These are phyloP conservation scores for Poecilia picta DNA, from an alignment of 2,797 vertebrate species.

Conservation along the genomic window DNA sequence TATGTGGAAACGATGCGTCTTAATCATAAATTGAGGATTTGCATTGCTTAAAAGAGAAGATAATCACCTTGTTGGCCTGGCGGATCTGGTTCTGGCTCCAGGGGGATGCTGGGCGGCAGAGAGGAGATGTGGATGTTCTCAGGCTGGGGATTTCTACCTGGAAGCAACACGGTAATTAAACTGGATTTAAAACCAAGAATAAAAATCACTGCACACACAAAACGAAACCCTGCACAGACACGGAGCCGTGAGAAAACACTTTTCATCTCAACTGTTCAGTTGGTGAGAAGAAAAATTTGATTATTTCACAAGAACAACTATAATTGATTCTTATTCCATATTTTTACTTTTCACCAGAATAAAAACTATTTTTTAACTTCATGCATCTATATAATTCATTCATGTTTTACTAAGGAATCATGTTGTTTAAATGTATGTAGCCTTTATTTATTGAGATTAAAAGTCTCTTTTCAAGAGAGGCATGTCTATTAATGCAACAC, in stretches of 20 bases:
- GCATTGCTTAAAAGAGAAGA: constrained; percentile 13
- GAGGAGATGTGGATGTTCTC: constrained; percentile 70
- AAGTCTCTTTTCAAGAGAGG: too few relatives aligned
- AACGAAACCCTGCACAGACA: background rate
- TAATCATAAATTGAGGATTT: background rate
- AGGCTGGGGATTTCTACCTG: constrained; percentile 45
- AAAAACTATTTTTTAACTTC: background rate
- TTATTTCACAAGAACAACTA: background rate
- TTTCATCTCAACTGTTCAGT: background rate
- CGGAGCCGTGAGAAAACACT: background rate
- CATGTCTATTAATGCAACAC: too few relatives aligned
- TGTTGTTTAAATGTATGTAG: background rate
- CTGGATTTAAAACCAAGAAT: background rate
- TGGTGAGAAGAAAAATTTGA: background rate
- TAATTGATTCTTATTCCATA: background rate
- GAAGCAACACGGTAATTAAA: constrained; percentile 23
- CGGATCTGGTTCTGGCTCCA: constrained; percentile 30
- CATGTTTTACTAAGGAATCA: background rate
- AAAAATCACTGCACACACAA: background rate
- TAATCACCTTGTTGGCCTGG: constrained; percentile 21
- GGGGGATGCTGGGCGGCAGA: constrained; percentile 62
- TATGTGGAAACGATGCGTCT: background rate
- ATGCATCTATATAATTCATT: background rate
- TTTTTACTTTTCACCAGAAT: background rate
- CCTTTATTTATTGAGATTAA: too few relatives aligned